These are phyloP conservation scores for Sialis fuliginosa DNA, from an alignment of 2,888 invertebrate species.

Conservation along the genomic window DNA sequence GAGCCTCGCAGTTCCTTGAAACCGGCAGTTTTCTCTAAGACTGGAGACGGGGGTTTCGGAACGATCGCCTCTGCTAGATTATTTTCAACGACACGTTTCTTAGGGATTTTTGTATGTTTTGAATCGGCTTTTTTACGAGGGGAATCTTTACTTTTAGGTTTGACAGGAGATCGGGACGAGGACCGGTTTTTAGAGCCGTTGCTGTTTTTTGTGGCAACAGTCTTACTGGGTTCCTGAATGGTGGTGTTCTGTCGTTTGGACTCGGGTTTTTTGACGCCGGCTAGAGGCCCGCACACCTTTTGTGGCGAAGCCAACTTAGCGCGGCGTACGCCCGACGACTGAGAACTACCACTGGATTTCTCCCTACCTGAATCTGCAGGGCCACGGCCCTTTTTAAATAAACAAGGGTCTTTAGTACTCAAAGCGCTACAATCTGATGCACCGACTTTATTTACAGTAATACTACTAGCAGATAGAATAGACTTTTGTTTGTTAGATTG, in stretches of 20 bases:
- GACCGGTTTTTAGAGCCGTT: constrained; percentile 8
- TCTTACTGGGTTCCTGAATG: constrained; percentile 2
- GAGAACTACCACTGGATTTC: no score
- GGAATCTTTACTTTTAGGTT: constrained; percentile 13
- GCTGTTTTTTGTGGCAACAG: background rate
- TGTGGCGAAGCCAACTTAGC: constrained; percentile 10
- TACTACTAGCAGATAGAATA: constrained; percentile 21
- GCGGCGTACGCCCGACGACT: background rate
- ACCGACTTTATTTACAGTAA: constrained; percentile 24
- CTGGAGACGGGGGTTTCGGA: constrained; percentile 18
- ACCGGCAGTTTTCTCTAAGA: background rate
- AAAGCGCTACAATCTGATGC: constrained; percentile 16
- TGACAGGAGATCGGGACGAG: constrained; percentile 12
- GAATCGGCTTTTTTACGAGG: constrained; percentile 19
- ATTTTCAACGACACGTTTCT: constrained; percentile 18
- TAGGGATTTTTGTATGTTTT: constrained; percentile 20
- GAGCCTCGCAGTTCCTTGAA: constrained; percentile 40
- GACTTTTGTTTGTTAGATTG: constrained; percentile 2
- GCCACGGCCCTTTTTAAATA: constrained; percentile 15
- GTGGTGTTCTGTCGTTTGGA: background rate
- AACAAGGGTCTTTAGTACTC: constrained; percentile 24
- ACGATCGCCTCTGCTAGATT: constrained; percentile 14
- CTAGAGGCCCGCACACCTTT: constrained; percentile 7
- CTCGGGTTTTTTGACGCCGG: background rate
- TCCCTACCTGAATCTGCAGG: constrained; percentile 4